Base-by-base conservation (phyloP, 1,140 invertebrate genomes). In the Atopsyche davidsoni region DNA sequence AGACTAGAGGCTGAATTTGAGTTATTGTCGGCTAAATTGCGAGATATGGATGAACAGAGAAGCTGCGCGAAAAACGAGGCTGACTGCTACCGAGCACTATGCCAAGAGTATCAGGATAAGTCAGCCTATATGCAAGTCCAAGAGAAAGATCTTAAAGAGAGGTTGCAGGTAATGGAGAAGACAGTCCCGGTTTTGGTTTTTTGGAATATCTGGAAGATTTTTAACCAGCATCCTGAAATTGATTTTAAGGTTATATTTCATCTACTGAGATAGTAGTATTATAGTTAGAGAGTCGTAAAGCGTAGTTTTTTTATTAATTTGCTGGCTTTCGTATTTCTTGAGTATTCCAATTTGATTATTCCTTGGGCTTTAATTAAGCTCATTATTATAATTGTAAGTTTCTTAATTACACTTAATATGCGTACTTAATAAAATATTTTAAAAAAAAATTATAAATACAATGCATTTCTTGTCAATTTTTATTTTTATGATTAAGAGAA, bases 161-260 rank as follows among this genome's bases (percentile, higher is more conserved):
- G 81, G 28, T 50, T 85, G 17, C 73, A 82, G 44, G 73, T 79
- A 44, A 62, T 86, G 31, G 76, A 85, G 52, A 75, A 72, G 39
- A 77, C 79, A 0, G 70, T 86, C 47, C 83, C 85, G 0, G 76
- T 80, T 0, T 60, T 87, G 25, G 72, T 84, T 46, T 69, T 79
- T 16, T 85, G 73, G 70, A 79, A 82, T 51, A 70, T 81, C 21
- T 73, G 65, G 62, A 61, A 62, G 34, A 63, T 62, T 21, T 53
- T 64, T 18, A 38, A 52, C 31, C 43, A 49, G 19, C 46, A 49
- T 39, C 52, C 51, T 0, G 34, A 28, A 39, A 40, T 51, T 23
- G 46, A 58, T 40, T 57, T 51, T 34, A 55, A 51, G 21, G 58
- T 53, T n/a, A n/a, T n/a, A n/a, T n/a, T n/a, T n/a, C n/a, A n/a